phyloP scores from a whole-genome alignment of 2,797 vertebrate species.

The Myotis planiceps region DNA sequence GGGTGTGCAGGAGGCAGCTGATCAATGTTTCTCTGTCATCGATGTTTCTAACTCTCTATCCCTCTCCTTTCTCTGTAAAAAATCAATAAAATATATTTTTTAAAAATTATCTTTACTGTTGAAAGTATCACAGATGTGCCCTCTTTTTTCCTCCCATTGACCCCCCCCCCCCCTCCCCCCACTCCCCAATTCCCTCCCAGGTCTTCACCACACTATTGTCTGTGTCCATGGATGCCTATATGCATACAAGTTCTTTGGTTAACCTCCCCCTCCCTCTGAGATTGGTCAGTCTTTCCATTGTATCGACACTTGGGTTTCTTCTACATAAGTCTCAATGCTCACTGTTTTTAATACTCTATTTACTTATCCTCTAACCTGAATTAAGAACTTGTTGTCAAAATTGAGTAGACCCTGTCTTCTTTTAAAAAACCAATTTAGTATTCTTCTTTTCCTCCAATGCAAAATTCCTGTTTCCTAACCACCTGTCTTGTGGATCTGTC shows the following conservation, averaged over 20 bases:
- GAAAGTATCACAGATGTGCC: neutral
- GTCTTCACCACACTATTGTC: neutral
- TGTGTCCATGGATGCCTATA: neutral
- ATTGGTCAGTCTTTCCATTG: neutral
- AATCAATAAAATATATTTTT: no score
- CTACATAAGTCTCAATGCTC: neutral
- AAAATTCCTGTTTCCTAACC: neutral
- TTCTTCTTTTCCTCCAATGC: neutral
- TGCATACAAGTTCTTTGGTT: neutral
- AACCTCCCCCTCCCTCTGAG: neutral
- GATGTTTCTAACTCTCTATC: no score
- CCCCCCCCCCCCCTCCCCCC: fast-evolving
- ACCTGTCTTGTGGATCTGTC: neutral
- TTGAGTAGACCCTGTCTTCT: neutral
- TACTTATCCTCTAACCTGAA: neutral
- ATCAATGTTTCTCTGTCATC: no score
- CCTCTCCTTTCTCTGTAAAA: no score
- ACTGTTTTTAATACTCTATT: neutral
- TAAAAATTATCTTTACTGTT: neutral
- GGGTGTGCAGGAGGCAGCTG: no score
- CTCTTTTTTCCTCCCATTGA: neutral
- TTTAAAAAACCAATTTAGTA: neutral
- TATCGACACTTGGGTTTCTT: neutral
- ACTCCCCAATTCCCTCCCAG: fast-evolving
- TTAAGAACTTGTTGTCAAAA: neutral